Conservation (phyloP, 2,797 vertebrate species). For the Hafferia zeledoni region DNA sequence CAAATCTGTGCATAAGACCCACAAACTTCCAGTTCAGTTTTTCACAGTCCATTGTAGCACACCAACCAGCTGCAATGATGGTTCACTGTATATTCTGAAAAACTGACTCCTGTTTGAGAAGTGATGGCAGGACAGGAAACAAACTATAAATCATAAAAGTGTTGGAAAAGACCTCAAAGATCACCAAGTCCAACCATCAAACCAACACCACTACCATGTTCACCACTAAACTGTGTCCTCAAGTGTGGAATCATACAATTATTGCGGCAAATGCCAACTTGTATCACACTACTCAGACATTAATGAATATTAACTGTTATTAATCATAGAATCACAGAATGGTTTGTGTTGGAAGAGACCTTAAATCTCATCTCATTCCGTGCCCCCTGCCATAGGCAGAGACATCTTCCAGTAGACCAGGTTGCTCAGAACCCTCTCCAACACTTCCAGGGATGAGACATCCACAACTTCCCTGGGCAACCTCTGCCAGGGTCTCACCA, state of each 20-base stretch:
- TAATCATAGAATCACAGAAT: background rate
- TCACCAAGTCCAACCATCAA: background rate
- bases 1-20: background rate
- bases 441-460: background rate
- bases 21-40: background rate
- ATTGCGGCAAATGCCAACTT: background rate
- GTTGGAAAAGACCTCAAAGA: background rate
- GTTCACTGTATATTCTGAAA: background rate
- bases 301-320: background rate
- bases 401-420: background rate
- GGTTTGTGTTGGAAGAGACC: background rate
- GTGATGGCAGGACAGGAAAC: background rate
- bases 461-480: background rate
- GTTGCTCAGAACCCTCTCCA: accelerated
- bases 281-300: background rate
- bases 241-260: background rate
- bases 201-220: accelerated
- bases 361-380: accelerated
- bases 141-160: background rate
- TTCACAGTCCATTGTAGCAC: background rate
- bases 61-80: background rate
- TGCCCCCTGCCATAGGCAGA: background rate
- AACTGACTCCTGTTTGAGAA: background rate
- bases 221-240: background rate
- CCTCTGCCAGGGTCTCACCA: accelerated